Percentiles rank a stretch among this genome's conserved stretches.
Conservation (phyloP, 1,140 invertebrate species). For the Cryptotermes secundus region DNA sequence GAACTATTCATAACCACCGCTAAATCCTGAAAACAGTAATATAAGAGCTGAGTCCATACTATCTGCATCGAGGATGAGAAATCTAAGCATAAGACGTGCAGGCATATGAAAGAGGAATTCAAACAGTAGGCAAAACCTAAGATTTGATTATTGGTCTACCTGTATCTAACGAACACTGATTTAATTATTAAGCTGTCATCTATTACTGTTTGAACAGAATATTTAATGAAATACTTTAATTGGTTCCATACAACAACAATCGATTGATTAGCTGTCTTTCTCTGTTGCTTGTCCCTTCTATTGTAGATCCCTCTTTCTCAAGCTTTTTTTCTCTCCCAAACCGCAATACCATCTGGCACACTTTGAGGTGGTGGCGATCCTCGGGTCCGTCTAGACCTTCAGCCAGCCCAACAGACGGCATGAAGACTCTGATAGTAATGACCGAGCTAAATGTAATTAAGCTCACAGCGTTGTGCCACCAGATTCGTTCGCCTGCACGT, state of each 20-base stretch:
- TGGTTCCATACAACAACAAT: neutral
- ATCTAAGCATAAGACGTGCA: too few relatives aligned
- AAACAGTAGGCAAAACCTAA: too few relatives aligned
- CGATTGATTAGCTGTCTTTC: neutral
- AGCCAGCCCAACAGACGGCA: neutral
- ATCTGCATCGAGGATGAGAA: too few relatives aligned
- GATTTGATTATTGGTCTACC: too few relatives aligned
- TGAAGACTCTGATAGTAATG: neutral
- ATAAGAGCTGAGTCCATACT: too few relatives aligned
- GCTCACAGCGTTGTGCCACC: neutral
- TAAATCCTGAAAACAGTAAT: too few relatives aligned
- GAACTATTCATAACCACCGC: too few relatives aligned
- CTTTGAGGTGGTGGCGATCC: neutral
- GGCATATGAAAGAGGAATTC: too few relatives aligned
- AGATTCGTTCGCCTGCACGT: too few relatives aligned
- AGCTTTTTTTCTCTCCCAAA: neutral
- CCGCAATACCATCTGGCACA: slow-evolving; percentile 9
- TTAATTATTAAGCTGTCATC: neutral
- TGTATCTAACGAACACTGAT: too few relatives aligned
- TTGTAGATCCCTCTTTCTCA: too few relatives aligned
- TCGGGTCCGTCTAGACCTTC: neutral
- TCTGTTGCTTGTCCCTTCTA: neutral
- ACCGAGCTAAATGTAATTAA: neutral
- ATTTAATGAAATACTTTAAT: neutral
- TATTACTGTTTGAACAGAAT: neutral